Percentiles rank a stretch among this genome's conserved stretches.
phyloP scores from a whole-genome alignment of 2,113 vertebrate species.

The Megaceryle maxima region DNA sequence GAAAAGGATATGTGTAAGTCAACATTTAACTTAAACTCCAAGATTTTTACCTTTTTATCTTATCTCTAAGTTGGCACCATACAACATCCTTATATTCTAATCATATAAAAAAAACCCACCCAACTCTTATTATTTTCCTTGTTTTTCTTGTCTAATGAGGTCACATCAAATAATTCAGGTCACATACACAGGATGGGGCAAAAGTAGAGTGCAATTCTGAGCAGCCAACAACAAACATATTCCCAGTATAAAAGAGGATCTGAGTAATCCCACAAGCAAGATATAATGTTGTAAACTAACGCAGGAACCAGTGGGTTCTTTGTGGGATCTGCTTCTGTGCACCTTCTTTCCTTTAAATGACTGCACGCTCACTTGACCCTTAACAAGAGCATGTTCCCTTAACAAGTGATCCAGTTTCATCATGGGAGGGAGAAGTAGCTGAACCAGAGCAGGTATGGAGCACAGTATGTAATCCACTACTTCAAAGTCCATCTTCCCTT shows the following conservation, averaged over 20 bases:
- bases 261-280: not conserved
- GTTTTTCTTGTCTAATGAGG: not conserved
- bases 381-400: not conserved
- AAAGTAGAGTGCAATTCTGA: not conserved
- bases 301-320: rapidly evolving
- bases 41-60: not conserved
- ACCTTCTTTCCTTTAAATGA: not conserved
- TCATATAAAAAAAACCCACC: not conserved
- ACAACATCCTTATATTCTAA: not conserved
- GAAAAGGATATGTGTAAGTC: slow-evolving; percentile 28
- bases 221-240: not conserved
- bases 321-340: not conserved
- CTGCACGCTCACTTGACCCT: not conserved
- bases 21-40: not conserved
- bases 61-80: not conserved
- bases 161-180: not conserved
- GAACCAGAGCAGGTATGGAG: not conserved
- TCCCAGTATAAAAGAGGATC: not conserved
- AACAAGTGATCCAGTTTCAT: not conserved
- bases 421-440: not conserved
- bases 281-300: not conserved
- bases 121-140: not conserved
- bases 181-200: not conserved
- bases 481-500: not conserved
- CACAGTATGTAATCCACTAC: not conserved